phyloP scores from a whole-genome alignment of 1,140 invertebrate genomes.

The Globodera rostochiensis region DNA sequence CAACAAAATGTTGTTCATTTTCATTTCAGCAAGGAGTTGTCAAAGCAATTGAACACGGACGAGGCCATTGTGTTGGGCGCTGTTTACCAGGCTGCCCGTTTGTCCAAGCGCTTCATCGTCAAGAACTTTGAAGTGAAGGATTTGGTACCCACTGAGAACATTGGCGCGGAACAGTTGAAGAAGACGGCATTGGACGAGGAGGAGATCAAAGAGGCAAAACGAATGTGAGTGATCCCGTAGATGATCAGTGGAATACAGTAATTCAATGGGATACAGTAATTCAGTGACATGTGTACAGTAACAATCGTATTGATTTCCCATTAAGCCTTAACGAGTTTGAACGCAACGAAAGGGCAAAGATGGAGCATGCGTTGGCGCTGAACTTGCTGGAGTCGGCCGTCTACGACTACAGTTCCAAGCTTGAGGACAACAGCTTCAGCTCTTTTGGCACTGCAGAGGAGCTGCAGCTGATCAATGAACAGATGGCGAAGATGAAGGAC shows the following conservation, averaged over 20 bases:
- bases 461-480: constrained; percentile 74
- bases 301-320: constrained; percentile 7
- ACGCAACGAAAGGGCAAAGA: constrained; percentile 69
- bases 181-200: constrained; percentile 67
- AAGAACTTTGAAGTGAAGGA: constrained; percentile 93
- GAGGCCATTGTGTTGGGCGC: constrained; percentile 94
- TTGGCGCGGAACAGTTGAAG: constrained; percentile 22
- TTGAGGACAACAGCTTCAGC: constrained; percentile 76
- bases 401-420: constrained; percentile 83
- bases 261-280: no score
- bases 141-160: constrained; percentile 67
- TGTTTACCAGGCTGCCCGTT: constrained; percentile 92
- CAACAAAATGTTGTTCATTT: background rate
- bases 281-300: no score
- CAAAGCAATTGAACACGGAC: constrained; percentile 95
- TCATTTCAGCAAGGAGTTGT: constrained; percentile 73
- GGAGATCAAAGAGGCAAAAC: constrained; percentile 65
- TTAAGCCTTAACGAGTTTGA: constrained; percentile 75
- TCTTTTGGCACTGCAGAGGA: constrained; percentile 78
- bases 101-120: constrained; percentile 87
- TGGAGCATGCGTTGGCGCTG: constrained; percentile 80
- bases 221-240: background rate
- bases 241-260: no score
- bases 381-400: constrained; percentile 91
- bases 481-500: constrained; percentile 61